Evolutionary conservation across 2,797 vertebrate genomes (phyloP).

Genomic region (Sebastiscus tertius): DNA sequence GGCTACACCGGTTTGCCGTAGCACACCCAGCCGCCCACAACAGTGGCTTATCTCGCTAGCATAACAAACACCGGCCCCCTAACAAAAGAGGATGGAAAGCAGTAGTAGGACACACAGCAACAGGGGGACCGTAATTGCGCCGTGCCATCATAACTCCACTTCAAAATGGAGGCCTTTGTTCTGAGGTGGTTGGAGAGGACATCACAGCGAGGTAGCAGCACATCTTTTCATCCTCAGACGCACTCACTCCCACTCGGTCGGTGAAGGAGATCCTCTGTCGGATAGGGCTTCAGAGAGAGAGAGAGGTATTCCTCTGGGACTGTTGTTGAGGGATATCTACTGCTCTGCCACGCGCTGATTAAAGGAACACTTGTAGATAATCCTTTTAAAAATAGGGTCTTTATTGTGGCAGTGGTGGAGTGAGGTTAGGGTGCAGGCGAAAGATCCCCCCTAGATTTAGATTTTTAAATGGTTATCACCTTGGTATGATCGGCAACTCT

Average conservation of each 20-base stretch:
- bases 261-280: conserved; percentile 81
- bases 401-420: conserved; percentile 57
- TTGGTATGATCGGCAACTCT: conserved; percentile 73
- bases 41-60: conserved; percentile 73
- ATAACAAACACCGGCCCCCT: conserved; percentile 64
- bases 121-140: conserved; percentile 60
- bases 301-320: conserved; percentile 80
- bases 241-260: conserved; percentile 63
- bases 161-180: conserved; percentile 76
- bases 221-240: conserved; percentile 77
- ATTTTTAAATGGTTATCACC: conserved; percentile 82
- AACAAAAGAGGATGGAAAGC: conserved; percentile 69
- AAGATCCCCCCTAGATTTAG: conserved; percentile 57
- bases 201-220: conserved; percentile 69
- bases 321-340: conserved; percentile 75
- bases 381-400: conserved; percentile 74
- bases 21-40: conserved; percentile 68
- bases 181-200: conserved; percentile 70
- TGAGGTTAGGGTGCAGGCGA: conserved; percentile 14
- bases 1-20: conserved; percentile 65
- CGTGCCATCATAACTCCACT: conserved; percentile 70
- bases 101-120: conserved; percentile 59
- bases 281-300: conserved; percentile 77
- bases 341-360: conserved; percentile 77
- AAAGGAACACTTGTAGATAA: conserved; percentile 84